phyloP scores from a whole-genome alignment of 2,888 invertebrate genomes.

The Anoplius nigerrimus region DNA sequence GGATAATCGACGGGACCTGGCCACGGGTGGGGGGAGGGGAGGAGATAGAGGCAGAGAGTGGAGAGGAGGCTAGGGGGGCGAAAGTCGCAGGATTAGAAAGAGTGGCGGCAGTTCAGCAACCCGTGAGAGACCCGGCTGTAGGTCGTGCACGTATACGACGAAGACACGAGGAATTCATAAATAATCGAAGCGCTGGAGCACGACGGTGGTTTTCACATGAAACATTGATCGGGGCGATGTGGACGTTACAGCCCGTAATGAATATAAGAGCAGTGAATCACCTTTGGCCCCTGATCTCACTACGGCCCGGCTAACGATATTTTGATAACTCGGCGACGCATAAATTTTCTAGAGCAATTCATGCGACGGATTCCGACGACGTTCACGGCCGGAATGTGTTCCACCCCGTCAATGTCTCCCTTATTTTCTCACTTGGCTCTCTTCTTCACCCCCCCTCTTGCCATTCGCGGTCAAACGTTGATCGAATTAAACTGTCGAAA shows the following conservation, averaged over 20 bases:
- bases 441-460: too few species aligned
- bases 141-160: constrained; percentile 53
- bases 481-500: too few species aligned
- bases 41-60: constrained; percentile 23
- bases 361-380: too few species aligned
- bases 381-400: too few species aligned
- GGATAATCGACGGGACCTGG: constrained; percentile 6
- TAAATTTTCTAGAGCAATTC: constrained; percentile 7
- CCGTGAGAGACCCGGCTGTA: constrained; percentile 47
- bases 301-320: constrained; percentile 27
- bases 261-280: constrained; percentile 54
- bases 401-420: too few species aligned
- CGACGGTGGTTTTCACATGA: constrained; percentile 72
- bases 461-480: too few species aligned
- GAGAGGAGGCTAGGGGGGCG: constrained; percentile 34
- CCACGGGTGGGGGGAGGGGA: constrained; percentile 7
- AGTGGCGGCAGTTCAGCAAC: constrained; percentile 62
- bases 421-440: too few species aligned
- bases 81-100: constrained; percentile 44
- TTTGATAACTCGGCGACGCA: constrained; percentile 28
- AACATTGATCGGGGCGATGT: constrained; percentile 72
- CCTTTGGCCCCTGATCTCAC: constrained; percentile 30
- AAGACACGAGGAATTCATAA: constrained; percentile 72
- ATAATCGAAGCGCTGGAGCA: constrained; percentile 72
- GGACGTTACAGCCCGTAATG: constrained; percentile 58